Evolutionary conservation across 1,140 invertebrate species (phyloP), one percentile per base, ranked within the genome.

Genomic region (Anadara kagoshimensis): DNA sequence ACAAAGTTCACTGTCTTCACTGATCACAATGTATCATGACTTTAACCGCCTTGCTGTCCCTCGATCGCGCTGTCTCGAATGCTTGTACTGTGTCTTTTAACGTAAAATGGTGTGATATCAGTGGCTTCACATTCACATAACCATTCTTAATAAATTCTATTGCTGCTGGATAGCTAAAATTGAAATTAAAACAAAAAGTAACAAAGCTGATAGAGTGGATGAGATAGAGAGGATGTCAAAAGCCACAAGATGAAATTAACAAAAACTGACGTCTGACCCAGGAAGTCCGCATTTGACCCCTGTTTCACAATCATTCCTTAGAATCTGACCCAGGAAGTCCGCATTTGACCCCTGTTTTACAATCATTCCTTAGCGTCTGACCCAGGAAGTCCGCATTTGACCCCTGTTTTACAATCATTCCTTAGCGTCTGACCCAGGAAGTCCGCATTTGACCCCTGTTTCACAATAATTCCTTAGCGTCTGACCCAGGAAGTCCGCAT

Each of bases 51-150:
- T 92, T 92, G 12, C 63, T 73, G 18, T 69, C 74, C 11, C 66
- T 73, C 11, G 79, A 78, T 11, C 63, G 57, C 44, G 77, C 83
- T 12, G 78, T 81, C 81, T 97, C 93, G 86, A 98, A 98, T 0
- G 97, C 97, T 86, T 96, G 90, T 0, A 93, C 73, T 0, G 95
- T 93, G 59, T 98, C 93, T 79, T 96, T 94, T 0, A 99, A 87
- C 53, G 91, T 91, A 86, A 93, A 99, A 84, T 94, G 94, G 89
- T 98, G 97, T 0, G 96, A 97, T n/a, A 98, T 94, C 22, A 99
- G 89, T 2, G 93, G 93, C 83, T 95, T 96, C 0, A 97, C 93
- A 85, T 98, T 92, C 7, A 97, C 91, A 85, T 92, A 93, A 0
- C 95, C 94, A 65, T 92, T 93, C 0, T 95, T 92, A 3, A 98